Evolutionary conservation across 2,797 vertebrate genomes (phyloP).

Genomic region (Ptychobarbus kaznakovi): DNA sequence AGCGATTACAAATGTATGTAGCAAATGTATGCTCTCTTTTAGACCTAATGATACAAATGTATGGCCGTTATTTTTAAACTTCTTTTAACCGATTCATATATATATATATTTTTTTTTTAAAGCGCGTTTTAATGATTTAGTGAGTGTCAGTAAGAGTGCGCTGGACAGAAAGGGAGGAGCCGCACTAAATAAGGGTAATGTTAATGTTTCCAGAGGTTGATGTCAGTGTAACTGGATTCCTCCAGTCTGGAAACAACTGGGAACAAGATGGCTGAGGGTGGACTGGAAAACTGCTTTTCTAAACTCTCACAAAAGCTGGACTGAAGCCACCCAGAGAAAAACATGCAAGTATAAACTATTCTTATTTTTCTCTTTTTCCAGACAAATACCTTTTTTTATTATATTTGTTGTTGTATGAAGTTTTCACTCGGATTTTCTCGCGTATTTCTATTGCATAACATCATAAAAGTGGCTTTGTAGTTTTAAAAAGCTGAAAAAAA

Average conservation of each 20-base stretch:
- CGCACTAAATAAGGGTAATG: slow-evolving; percentile 21
- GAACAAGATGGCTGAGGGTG: slow-evolving; percentile 84
- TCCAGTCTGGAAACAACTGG: slow-evolving; percentile 61
- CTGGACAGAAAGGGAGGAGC: slow-evolving; percentile 27
- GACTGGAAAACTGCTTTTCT: slow-evolving; percentile 61
- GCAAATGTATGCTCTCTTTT: background rate
- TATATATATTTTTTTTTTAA: too few species aligned
- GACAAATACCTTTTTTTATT: background rate
- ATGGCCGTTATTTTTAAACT: background rate
- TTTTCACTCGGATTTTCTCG: background rate
- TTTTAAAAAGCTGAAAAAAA: background rate
- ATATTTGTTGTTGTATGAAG: background rate
- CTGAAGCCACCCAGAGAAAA: background rate
- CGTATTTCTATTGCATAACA: background rate
- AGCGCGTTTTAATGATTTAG: background rate
- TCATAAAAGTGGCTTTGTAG: background rate
- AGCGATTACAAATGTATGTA: background rate
- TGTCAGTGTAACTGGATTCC: slow-evolving; percentile 75
- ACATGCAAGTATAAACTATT: slow-evolving; percentile 12
- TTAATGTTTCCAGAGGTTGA: slow-evolving; percentile 61
- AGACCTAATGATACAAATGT: background rate
- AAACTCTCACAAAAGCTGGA: slow-evolving; percentile 57
- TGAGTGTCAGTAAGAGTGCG: background rate
- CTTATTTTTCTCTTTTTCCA: background rate
- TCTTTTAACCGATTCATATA: background rate